phyloP scores from a whole-genome alignment of 2,113 vertebrate genomes.

The Apodemus sylvaticus region DNA sequence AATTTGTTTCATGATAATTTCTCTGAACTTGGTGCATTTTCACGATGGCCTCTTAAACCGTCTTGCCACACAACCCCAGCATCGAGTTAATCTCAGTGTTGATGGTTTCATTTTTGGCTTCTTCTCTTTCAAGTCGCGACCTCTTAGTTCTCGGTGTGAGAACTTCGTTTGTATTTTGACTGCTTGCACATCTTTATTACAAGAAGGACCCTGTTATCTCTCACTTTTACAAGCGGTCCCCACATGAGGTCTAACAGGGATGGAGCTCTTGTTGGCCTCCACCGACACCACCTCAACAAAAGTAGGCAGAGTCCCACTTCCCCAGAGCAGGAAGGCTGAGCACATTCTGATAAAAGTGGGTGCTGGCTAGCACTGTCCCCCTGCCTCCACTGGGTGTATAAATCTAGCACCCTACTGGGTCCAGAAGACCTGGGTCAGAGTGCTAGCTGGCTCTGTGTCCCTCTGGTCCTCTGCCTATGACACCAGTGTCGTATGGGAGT shows the following conservation, averaged over 20 bases:
- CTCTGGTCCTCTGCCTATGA: neutral
- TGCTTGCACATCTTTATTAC: no score
- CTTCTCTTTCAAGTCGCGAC: neutral
- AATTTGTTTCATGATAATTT: neutral
- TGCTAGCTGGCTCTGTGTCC: no score
- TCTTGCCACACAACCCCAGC: neutral
- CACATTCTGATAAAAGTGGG: neutral
- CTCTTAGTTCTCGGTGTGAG: neutral
- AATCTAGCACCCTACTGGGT: neutral
- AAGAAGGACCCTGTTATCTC: neutral
- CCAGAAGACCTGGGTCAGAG: neutral
- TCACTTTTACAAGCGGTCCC: neutral
- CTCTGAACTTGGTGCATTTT: neutral
- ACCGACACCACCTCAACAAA: neutral
- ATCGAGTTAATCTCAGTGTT: neutral
- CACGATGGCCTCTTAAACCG: neutral
- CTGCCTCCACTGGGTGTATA: neutral
- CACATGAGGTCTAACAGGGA: no score
- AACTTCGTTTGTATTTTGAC: neutral
- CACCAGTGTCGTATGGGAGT: neutral
- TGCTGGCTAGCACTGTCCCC: neutral
- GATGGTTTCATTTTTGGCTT: neutral
- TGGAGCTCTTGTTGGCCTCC: neutral
- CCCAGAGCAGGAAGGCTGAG: neutral
- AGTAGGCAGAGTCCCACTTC: neutral